phyloP scores from a whole-genome alignment of 2,113 vertebrate species.

The Cheilinus undulatus region DNA sequence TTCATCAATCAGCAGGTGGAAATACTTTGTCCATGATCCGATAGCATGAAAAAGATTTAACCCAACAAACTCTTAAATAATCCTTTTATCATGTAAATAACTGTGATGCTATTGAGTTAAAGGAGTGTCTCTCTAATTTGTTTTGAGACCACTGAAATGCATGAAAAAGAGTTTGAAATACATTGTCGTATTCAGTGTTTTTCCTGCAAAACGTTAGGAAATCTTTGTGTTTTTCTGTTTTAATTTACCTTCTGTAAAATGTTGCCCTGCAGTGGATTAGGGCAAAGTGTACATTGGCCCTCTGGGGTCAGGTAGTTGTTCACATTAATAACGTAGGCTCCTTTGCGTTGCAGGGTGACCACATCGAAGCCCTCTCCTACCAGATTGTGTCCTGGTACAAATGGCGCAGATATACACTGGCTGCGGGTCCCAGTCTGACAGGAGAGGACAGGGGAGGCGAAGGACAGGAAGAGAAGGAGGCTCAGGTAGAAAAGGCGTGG shows the following conservation, averaged over 20 bases:
- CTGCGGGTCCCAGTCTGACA: background rate
- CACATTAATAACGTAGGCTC: constrained; percentile 68
- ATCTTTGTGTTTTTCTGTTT: background rate
- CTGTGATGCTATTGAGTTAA: no score
- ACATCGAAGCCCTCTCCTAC: constrained; percentile 80
- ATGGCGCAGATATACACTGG: constrained; percentile 49
- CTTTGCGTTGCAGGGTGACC: constrained; percentile 72
- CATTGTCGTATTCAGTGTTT: no score
- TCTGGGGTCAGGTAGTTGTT: constrained; percentile 11
- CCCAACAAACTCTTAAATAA: no score
- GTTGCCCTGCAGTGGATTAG: constrained; percentile 46
- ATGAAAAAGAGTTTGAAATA: no score
- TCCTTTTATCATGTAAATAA: no score
- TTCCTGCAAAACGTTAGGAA: no score
- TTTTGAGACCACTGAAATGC: no score
- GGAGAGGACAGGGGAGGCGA: constrained; percentile 9
- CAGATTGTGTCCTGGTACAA: constrained; percentile 72
- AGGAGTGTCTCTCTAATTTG: no score
- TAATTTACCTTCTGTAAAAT: constrained; percentile 33
- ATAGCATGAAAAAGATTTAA: no score
- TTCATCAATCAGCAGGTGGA: no score
- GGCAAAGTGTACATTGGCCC: constrained; percentile 49
- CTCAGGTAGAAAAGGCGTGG: constrained; percentile 11
- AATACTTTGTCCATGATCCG: no score
- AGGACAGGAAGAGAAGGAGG: constrained; percentile 24